Evolutionary conservation across 2,797 vertebrate species (phyloP).

Genomic region (Hybognathus amarus): DNA sequence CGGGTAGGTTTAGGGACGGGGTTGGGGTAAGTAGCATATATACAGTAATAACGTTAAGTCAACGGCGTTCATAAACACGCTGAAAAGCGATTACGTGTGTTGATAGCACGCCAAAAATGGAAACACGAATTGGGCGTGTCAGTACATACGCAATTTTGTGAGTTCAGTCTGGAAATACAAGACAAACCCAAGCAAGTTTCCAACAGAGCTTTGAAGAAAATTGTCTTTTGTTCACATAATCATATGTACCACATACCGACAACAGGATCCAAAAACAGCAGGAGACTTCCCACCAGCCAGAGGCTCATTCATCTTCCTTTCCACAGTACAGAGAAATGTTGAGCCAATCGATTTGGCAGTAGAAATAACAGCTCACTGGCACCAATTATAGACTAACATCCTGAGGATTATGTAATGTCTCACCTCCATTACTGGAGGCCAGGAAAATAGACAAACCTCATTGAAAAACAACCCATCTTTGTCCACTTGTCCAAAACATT

Average conservation of each 20-base stretch:
- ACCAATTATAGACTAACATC: slow-evolving; percentile 32
- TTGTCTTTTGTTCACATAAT: background rate
- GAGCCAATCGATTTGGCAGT: slow-evolving; percentile 3
- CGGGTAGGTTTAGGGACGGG: too few species aligned
- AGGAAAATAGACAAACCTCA: slow-evolving; percentile 7
- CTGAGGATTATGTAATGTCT: slow-evolving; percentile 36
- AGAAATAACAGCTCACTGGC: background rate
- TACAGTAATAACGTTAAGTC: too few species aligned
- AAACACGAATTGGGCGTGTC: too few species aligned
- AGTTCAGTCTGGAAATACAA: too few species aligned
- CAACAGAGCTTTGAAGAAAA: slow-evolving; percentile 13
- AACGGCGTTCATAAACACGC: too few species aligned
- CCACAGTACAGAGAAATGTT: slow-evolving; percentile 11
- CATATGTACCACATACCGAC: background rate
- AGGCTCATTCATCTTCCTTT: slow-evolving; percentile 21
- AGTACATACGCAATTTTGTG: too few species aligned
- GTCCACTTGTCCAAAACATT: background rate
- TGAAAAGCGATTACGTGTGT: too few species aligned
- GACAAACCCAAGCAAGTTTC: background rate
- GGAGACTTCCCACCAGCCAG: slow-evolving; percentile 13
- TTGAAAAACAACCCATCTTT: slow-evolving; percentile 9
- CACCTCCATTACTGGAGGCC: background rate
- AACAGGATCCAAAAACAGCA: background rate
- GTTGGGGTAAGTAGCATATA: too few species aligned
- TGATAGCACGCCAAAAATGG: too few species aligned